These are phyloP conservation scores for Hydrolagus affinis DNA, from an alignment of 2,113 vertebrate species.

Conservation along the genomic window DNA sequence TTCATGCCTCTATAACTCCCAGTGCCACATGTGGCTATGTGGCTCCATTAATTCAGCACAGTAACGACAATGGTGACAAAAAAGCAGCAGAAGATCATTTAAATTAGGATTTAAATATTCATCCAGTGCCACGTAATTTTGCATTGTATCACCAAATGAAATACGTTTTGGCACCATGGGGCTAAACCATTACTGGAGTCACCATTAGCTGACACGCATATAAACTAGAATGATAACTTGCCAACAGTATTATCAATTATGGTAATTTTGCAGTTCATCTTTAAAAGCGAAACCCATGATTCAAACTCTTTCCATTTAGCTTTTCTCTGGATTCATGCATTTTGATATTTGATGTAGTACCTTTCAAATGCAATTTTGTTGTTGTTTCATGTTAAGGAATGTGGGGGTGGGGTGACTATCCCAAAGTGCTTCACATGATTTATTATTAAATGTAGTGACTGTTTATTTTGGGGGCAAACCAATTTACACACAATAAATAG, in stretches of 20 bases:
- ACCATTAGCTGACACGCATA: not conserved
- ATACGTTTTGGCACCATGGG: not conserved
- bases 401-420: too few relatives aligned
- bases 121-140: constrained; percentile 10
- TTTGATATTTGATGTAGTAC: too few relatives aligned
- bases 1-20: not conserved
- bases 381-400: too few relatives aligned
- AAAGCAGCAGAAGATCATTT: not conserved
- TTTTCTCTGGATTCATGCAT: not conserved
- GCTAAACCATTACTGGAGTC: not conserved
- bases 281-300: not conserved
- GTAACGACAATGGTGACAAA: not conserved
- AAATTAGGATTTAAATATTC: constrained; percentile 28
- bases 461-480: too few relatives aligned
- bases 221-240: not conserved
- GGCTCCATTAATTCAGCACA: not conserved
- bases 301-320: not conserved
- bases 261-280: not conserved
- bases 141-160: not conserved
- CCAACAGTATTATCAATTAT: not conserved
- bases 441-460: too few relatives aligned
- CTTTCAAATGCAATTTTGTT: too few relatives aligned
- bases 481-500: too few relatives aligned
- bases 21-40: not conserved
- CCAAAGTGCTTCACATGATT: too few relatives aligned